Evolutionary conservation across 2,888 invertebrate species (phyloP), one percentile per base, ranked within the genome.

Genomic region (Drosophila robusta): DNA sequence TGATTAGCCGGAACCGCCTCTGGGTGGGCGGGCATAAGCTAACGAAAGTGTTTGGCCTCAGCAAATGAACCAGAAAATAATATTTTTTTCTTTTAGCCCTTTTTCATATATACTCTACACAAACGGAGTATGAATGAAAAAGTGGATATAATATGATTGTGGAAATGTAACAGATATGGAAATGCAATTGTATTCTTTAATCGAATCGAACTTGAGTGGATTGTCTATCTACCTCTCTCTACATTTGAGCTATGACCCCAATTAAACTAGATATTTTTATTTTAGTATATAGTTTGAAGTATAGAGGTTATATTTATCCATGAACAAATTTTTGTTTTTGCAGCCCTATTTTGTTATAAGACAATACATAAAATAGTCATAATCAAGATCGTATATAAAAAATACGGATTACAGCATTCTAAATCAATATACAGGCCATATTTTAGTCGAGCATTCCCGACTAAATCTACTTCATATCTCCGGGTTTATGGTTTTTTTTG

Each of bases 1-100:
- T 75, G 88, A 85, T 81, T 82, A 82, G 79, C 57, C 29, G 49
- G 49, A 75, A 73, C 67, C 62, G 61, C 42, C 56, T 62, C 29
- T 46, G 18, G 29, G 49, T 45, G 32, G 51, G 26, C 14, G 51
- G 50, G 42, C 42, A 26, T 39, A 9, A 55, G 36, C 42, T n/a
- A 78, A 74, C 54, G 75, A 75, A 75, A 75, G 75, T 62, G 67
- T 73, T 77, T 65, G 51, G 42, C 22, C 39, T 39, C 62, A 36
- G 14, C 50, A 70, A 71, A 70, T 64, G 61, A 72, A 74, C 55
- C 47, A 61, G 55, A 72, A 67, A 66, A 39, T 41, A 6, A 14
- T 26, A 32, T 38, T 29, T 14, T 14, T 45, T 29, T 11, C 12
- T 24, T 18, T 1, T 50, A 9, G 16, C 9, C 34, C 22, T 16